Conservation (phyloP, 2,888 invertebrate species). For the Latrodectus hesperus region DNA sequence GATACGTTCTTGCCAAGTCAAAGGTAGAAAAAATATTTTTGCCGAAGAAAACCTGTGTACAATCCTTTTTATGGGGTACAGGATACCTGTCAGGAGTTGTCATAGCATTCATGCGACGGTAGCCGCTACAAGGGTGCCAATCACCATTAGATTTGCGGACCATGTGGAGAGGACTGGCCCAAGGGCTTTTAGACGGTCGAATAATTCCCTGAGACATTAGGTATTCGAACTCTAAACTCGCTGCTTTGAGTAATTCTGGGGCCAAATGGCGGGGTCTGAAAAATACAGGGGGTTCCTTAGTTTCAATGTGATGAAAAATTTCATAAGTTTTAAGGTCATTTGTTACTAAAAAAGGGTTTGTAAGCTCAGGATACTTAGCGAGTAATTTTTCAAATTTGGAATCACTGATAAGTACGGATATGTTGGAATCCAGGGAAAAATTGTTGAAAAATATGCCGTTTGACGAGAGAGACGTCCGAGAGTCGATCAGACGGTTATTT, state of each 20-base stretch:
- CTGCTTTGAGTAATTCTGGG: neutral
- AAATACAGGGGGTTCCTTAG: neutral
- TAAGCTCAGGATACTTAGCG: too few species aligned
- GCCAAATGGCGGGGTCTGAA: neutral
- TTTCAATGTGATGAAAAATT: constrained; percentile 7
- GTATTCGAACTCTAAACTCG: constrained; percentile 6
- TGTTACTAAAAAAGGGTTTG: too few species aligned
- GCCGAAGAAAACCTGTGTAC: constrained; percentile 47
- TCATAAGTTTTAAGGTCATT: neutral
- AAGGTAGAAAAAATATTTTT: constrained; percentile 2
- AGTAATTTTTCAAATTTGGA: too few species aligned
- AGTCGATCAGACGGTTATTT: neutral
- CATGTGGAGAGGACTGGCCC: constrained; percentile 15
- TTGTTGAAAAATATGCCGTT: neutral
- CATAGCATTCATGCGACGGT: constrained; percentile 73
- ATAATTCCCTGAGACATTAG: constrained; percentile 4
- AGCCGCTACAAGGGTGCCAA: constrained; percentile 75
- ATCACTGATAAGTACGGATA: too few species aligned
- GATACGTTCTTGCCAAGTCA: neutral
- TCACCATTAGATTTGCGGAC: constrained; percentile 18
- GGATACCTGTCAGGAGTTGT: constrained; percentile 75
- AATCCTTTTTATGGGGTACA: constrained; percentile 74
- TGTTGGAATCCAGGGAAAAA: too few species aligned
- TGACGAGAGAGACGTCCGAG: neutral
- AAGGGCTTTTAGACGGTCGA: neutral